Conservation (phyloP, 2,113 vertebrate genomes). For the Emydocephalus ijimae region DNA sequence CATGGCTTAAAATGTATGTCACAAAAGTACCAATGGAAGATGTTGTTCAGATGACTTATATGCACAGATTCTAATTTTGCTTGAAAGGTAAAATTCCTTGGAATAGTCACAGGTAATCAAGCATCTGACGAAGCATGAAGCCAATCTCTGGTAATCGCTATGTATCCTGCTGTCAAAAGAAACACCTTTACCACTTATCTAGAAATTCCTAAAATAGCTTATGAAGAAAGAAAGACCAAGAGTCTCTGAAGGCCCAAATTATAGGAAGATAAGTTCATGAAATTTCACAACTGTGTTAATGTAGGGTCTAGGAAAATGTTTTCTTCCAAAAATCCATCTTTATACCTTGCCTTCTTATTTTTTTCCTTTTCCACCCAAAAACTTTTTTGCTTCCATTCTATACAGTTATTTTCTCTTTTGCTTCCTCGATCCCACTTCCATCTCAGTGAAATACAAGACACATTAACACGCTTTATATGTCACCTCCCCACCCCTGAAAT, state of each 20-base stretch:
- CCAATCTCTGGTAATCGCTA: constrained; percentile 19
- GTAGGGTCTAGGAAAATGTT: neutral
- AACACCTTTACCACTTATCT: constrained; percentile 10
- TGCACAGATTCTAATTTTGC: constrained; percentile 17
- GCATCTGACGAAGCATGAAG: constrained; percentile 21
- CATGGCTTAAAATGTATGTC: neutral
- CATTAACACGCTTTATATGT: neutral
- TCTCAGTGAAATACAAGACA: neutral
- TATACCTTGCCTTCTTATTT: neutral
- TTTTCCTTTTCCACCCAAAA: neutral
- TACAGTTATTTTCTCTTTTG: neutral
- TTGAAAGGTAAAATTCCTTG: constrained; percentile 9
- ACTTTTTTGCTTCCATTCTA: neutral
- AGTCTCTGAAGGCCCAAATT: neutral
- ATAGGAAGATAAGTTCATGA: neutral
- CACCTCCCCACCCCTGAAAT: neutral
- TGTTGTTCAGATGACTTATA: neutral
- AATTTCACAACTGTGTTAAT: neutral
- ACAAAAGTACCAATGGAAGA: neutral
- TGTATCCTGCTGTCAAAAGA: neutral
- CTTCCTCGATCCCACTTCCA: neutral
- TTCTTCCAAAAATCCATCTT: neutral
- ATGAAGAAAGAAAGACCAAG: neutral
- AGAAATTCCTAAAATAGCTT: neutral
- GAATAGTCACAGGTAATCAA: constrained; percentile 23